phyloP scores from a whole-genome alignment of 2,797 vertebrate species.

The Gadopsis marmoratus region DNA sequence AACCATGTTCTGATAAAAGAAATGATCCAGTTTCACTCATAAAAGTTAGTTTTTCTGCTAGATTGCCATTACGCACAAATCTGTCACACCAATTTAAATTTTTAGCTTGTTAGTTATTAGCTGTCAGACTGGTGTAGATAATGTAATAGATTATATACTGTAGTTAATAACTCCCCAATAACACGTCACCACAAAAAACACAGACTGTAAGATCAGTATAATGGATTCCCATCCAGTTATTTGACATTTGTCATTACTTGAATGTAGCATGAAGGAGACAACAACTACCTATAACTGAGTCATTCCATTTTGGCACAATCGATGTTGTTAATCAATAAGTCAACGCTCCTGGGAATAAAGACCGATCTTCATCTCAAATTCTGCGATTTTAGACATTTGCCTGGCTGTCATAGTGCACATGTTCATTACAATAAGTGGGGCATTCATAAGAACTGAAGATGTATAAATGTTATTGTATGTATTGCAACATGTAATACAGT shows the following conservation, averaged over 20 bases:
- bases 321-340: background rate
- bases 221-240: conserved; percentile 11
- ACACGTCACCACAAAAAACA: background rate
- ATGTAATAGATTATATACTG: background rate
- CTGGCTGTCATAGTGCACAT: conserved; percentile 30
- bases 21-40: background rate
- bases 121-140: conserved; percentile 10
- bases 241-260: conserved; percentile 8
- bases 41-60: background rate
- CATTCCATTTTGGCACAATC: conserved; percentile 17
- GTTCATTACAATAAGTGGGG: conserved; percentile 32
- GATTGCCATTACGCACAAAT: background rate
- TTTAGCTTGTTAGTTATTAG: background rate
- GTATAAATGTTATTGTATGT: conserved; percentile 56
- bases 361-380: background rate
- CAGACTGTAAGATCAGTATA: background rate
- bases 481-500: conserved; percentile 53
- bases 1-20: background rate
- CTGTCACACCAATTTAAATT: background rate
- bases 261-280: conserved; percentile 58
- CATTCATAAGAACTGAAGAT: conserved; percentile 38
- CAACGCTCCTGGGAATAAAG: background rate
- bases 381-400: background rate
- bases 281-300: background rate
- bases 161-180: conserved; percentile 1